These are phyloP conservation scores for Troglohyphantes excavatus DNA, from an alignment of 2,888 invertebrate species.

Conservation along the genomic window DNA sequence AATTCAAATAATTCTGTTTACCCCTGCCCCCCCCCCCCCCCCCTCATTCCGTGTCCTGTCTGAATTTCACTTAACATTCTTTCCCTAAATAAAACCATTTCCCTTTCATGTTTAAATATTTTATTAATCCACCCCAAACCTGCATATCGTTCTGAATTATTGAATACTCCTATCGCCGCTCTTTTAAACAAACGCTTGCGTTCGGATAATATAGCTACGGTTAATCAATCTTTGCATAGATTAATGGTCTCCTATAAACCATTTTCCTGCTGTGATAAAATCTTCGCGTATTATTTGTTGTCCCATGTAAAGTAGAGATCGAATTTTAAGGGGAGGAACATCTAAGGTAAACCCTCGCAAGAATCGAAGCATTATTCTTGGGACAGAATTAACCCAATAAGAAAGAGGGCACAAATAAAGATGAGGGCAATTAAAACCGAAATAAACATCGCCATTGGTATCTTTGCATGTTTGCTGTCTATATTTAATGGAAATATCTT, in stretches of 20 bases:
- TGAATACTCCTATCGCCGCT: background rate
- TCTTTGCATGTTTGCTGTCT: constrained; percentile 14
- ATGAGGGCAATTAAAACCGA: constrained; percentile 1
- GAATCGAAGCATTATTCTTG: background rate
- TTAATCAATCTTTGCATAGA: constrained; percentile 47
- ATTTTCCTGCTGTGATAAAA: constrained; percentile 37
- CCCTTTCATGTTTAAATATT: constrained; percentile 26
- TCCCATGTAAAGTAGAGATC: constrained; percentile 22
- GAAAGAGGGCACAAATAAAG: constrained; percentile 2
- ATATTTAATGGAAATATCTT: constrained; percentile 10
- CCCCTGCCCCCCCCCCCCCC: too few species aligned
- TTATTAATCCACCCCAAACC: constrained; percentile 36
- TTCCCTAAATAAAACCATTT: constrained; percentile 16
- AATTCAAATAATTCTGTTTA: too few species aligned
- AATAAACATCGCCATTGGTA: constrained; percentile 7
- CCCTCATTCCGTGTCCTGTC: too few species aligned
- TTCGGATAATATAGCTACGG: background rate
- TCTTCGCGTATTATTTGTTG: constrained; percentile 24
- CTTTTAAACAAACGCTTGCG: constrained; percentile 1
- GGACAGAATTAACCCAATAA: background rate
- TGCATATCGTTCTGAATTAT: constrained; percentile 7
- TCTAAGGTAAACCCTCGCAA: background rate
- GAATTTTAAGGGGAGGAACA: constrained; percentile 4
- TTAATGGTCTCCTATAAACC: constrained; percentile 42
- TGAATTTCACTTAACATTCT: background rate